These are phyloP conservation scores for Diarsia rubi DNA, from an alignment of 2,888 invertebrate genomes.

Conservation along the genomic window DNA sequence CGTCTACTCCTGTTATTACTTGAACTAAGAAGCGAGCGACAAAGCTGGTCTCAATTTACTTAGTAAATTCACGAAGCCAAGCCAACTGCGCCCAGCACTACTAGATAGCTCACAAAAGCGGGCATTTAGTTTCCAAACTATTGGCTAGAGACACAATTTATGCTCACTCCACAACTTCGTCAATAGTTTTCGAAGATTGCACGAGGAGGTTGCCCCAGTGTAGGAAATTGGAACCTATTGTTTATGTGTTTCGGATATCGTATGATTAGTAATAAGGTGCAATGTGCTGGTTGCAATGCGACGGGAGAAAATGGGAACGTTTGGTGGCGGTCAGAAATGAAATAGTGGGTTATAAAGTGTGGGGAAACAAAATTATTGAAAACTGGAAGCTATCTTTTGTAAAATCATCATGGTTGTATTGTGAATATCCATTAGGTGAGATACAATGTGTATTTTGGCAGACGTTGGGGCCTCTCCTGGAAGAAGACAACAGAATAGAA, in stretches of 20 bases:
- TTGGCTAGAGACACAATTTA: slow-evolving; percentile 80
- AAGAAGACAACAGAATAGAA: too few species aligned
- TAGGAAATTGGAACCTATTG: slow-evolving; percentile 80
- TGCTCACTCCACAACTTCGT: slow-evolving; percentile 78
- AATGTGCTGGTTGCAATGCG: slow-evolving; percentile 63
- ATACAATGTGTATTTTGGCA: too few species aligned
- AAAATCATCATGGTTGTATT: not conserved
- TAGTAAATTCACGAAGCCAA: slow-evolving; percentile 73
- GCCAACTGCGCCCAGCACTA: slow-evolving; percentile 75
- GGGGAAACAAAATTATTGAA: not conserved
- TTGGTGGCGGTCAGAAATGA: slow-evolving; percentile 17
- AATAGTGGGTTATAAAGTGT: slow-evolving; percentile 4
- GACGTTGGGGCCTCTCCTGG: too few species aligned
- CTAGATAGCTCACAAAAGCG: slow-evolving; percentile 77
- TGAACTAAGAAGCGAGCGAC: slow-evolving; percentile 68
- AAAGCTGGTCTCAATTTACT: slow-evolving; percentile 75
- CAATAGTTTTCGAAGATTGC: slow-evolving; percentile 75
- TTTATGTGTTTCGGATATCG: slow-evolving; percentile 78
- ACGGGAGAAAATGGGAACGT: slow-evolving; percentile 53
- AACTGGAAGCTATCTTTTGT: slow-evolving; percentile 1
- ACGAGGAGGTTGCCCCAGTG: slow-evolving; percentile 63
- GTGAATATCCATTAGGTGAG: not conserved
- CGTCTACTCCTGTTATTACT: slow-evolving; percentile 58
- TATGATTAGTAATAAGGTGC: slow-evolving; percentile 70
- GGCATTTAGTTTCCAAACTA: slow-evolving; percentile 79